Conservation (phyloP, 2,888 invertebrate genomes). For the Synanthedon formicaeformis region DNA sequence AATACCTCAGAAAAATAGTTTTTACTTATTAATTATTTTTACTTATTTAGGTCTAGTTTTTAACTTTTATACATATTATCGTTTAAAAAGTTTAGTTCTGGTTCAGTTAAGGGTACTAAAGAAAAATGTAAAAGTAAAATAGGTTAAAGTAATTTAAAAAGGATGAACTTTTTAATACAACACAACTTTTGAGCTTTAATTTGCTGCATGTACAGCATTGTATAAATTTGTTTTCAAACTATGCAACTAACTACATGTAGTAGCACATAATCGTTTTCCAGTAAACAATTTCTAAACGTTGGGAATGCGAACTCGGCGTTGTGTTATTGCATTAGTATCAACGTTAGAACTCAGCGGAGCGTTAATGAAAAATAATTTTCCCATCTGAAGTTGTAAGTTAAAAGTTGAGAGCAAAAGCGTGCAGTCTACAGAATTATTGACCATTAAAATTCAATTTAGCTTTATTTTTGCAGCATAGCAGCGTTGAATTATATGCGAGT, state of each 20-base stretch:
- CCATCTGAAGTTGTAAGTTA: slow-evolving; percentile 44
- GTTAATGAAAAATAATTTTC: slow-evolving; percentile 63
- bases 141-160: too few relatives aligned
- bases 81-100: too few relatives aligned
- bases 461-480: background rate
- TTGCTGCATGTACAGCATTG: too few relatives aligned
- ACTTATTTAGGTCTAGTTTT: too few relatives aligned
- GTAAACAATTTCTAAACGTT: slow-evolving; percentile 8
- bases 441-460: slow-evolving; percentile 31
- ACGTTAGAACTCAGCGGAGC: slow-evolving; percentile 33
- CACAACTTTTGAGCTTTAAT: too few relatives aligned
- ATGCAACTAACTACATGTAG: background rate
- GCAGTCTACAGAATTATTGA: slow-evolving; percentile 29
- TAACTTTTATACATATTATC: too few relatives aligned
- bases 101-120: too few relatives aligned
- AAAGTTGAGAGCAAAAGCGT: slow-evolving; percentile 21
- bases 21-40: too few relatives aligned
- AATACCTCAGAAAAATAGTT: too few relatives aligned
- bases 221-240: background rate
- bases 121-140: too few relatives aligned
- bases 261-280: background rate
- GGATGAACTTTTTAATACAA: too few relatives aligned
- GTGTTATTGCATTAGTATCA: slow-evolving; percentile 15
- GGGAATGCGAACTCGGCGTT: slow-evolving; percentile 30
- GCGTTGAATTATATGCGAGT: too few relatives aligned